These are phyloP conservation scores for Drosophila nr. perissopoda DNA, from an alignment of 2,888 invertebrate species.

Conservation along the genomic window DNA sequence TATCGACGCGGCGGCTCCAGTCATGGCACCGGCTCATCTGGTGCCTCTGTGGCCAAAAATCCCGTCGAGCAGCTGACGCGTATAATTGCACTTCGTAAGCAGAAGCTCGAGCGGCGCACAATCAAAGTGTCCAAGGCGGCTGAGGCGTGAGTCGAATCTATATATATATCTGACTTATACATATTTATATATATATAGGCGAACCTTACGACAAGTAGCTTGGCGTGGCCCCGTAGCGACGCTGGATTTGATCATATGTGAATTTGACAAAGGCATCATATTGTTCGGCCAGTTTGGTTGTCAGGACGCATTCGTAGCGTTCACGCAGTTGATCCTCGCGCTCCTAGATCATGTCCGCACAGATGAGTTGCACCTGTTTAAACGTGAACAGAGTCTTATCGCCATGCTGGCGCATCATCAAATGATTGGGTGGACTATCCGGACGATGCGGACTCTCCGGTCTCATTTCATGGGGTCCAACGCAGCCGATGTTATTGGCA, in stretches of 20 bases:
- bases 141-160: conserved; percentile 91
- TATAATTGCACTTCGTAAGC: conserved; percentile 91
- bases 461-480: conserved; percentile 88
- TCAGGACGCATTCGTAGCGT: conserved; percentile 97
- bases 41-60: conserved; percentile 84
- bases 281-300: conserved; percentile 97
- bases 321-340: conserved; percentile 96
- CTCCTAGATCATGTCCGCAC: conserved; percentile 98
- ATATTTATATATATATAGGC: neutral
- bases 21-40: conserved; percentile 85
- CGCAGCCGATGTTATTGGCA: conserved; percentile 88
- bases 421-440: conserved; percentile 84
- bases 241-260: conserved; percentile 98
- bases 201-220: conserved; percentile 63
- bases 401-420: conserved; percentile 84
- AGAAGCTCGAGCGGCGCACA: conserved; percentile 93
- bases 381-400: conserved; percentile 97
- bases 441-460: conserved; percentile 86
- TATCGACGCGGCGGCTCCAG: conserved; percentile 87
- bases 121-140: conserved; percentile 97
- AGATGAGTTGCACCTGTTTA: conserved; percentile 98
- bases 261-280: conserved; percentile 99
- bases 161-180: neutral
- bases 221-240: conserved; percentile 87
- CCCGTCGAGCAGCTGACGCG: conserved; percentile 85